Percentiles rank a stretch among this genome's conserved stretches.
phyloP scores from a whole-genome alignment of 2,888 invertebrate species.

The Tiphia femorata region DNA sequence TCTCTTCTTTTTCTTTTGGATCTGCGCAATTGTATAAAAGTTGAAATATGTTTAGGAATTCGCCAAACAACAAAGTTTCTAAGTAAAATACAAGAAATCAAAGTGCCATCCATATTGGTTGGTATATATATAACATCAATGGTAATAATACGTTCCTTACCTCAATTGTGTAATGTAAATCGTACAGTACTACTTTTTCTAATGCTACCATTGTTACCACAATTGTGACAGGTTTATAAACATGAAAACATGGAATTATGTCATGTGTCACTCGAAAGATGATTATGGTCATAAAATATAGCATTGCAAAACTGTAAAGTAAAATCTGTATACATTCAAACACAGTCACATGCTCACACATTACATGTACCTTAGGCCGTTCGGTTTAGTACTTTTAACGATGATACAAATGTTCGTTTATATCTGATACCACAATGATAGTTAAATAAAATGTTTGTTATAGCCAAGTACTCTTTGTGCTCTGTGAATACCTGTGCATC shows the following conservation, averaged over 20 bases:
- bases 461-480: constrained; percentile 60
- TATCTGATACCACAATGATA: constrained; percentile 60
- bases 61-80: constrained; percentile 13
- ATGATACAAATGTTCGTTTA: constrained; percentile 62
- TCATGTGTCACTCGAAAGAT: constrained; percentile 22
- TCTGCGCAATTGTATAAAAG: constrained; percentile 18
- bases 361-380: constrained; percentile 44
- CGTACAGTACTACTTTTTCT: constrained; percentile 19
- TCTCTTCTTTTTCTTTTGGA: constrained; percentile 24
- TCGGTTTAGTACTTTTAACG: constrained; percentile 59
- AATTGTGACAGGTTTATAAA: constrained; percentile 25
- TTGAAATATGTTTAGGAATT: constrained; percentile 38
- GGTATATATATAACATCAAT: constrained; percentile 30
- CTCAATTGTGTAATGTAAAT: constrained; percentile 22
- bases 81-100: constrained; percentile 15
- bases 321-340: constrained; percentile 15
- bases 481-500: constrained; percentile 55
- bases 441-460: constrained; percentile 64
- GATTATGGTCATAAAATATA: constrained; percentile 20
- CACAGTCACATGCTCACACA: constrained; percentile 14
- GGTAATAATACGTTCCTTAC: constrained; percentile 25
- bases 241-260: constrained; percentile 29
- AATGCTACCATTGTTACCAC: constrained; percentile 31
- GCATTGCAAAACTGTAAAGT: constrained; percentile 18
- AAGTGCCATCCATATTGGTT: constrained; percentile 32